Evolutionary conservation across 1,140 invertebrate genomes (phyloP).

Genomic region (Drosophila truncata): DNA sequence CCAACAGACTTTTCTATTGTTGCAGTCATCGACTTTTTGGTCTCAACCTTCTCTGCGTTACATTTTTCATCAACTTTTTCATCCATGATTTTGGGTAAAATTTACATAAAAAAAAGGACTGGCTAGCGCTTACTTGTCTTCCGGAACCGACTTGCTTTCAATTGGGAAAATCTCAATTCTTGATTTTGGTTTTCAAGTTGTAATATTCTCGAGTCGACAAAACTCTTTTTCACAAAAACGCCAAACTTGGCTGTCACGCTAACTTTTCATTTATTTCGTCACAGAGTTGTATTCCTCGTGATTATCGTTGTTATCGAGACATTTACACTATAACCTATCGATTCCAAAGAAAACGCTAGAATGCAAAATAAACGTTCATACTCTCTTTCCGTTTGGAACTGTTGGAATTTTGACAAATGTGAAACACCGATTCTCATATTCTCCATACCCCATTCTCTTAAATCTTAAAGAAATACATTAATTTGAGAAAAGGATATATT

Average conservation of each 20-base stretch:
- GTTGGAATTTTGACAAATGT: background rate
- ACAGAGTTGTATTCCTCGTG: background rate
- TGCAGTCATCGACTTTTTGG: background rate
- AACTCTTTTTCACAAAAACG: background rate
- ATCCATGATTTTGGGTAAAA: background rate
- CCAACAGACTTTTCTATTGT: background rate
- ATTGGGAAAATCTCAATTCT: background rate
- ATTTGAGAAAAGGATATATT: too few species aligned
- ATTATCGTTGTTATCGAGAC: background rate
- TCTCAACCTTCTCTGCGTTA: background rate
- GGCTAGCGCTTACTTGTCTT: background rate
- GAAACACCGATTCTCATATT: background rate
- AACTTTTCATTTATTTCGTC: background rate
- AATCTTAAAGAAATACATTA: too few species aligned
- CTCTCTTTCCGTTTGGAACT: background rate
- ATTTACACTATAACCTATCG: background rate
- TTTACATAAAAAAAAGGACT: background rate
- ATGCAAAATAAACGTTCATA: background rate
- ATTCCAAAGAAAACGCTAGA: background rate
- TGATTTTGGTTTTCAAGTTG: background rate
- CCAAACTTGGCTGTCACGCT: background rate
- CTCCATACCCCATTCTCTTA: too few species aligned
- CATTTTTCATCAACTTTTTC: background rate
- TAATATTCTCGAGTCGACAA: background rate
- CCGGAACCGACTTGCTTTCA: background rate